phyloP scores from a whole-genome alignment of 2,888 invertebrate genomes.

The Eupithecia vulgata region DNA sequence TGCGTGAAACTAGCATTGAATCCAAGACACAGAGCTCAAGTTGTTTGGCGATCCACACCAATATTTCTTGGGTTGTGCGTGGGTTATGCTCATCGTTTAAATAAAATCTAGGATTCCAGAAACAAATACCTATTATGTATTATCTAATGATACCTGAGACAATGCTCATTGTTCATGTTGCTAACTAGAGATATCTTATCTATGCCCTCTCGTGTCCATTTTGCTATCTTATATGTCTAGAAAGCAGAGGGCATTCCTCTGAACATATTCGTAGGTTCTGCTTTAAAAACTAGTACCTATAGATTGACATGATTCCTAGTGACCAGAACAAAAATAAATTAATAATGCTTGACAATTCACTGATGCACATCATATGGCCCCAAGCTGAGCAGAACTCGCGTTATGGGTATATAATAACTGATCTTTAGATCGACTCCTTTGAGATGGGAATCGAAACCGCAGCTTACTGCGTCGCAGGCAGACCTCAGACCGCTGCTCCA shows the following conservation, averaged over 20 bases:
- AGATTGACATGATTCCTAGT: background rate
- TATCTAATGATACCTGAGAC: background rate
- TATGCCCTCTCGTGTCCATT: background rate
- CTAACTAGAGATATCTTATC: slow-evolving; percentile 13
- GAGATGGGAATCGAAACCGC: too few species aligned
- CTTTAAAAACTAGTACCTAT: background rate
- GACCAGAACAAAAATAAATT: background rate
- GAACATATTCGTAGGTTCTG: background rate
- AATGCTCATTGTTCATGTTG: slow-evolving; percentile 16
- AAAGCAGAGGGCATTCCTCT: background rate
- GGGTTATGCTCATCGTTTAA: too few species aligned
- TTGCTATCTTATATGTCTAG: background rate
- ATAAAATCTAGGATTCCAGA: background rate
- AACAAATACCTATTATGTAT: background rate
- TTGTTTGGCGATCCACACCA: too few species aligned
- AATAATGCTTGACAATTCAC: background rate
- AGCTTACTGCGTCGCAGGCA: too few species aligned
- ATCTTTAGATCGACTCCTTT: too few species aligned
- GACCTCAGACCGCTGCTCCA: too few species aligned
- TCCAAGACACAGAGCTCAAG: too few species aligned
- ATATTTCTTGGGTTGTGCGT: too few species aligned
- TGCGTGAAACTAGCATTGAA: too few species aligned
- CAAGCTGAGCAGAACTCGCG: background rate
- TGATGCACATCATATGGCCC: background rate
- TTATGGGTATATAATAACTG: too few species aligned